Evolutionary conservation across 2,797 vertebrate genomes (phyloP).

Genomic region (Amniataba percoides): DNA sequence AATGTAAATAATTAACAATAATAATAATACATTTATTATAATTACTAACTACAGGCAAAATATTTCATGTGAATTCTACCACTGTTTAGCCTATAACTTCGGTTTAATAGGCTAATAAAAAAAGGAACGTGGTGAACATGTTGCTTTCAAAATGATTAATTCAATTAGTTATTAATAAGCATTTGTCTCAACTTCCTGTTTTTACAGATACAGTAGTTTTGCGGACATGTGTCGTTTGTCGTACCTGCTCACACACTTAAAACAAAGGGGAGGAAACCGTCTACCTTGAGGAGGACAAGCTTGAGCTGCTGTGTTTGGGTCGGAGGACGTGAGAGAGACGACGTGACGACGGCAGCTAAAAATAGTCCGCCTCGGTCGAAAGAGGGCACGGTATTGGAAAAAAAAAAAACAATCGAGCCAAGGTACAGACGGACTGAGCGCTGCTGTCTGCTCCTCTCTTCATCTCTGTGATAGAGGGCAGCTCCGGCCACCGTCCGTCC

Average conservation of each 20-base stretch:
- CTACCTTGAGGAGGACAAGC: conserved; percentile 33
- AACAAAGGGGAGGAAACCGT: neutral
- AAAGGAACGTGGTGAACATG: neutral
- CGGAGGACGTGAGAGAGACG: conserved; percentile 64
- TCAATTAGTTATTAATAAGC: no score
- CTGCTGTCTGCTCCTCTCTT: conserved; percentile 36
- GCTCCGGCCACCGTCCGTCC: conserved; percentile 34
- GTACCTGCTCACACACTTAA: neutral
- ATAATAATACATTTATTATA: neutral
- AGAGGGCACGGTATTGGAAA: conserved; percentile 61
- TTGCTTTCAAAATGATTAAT: no score
- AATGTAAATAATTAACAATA: no score
- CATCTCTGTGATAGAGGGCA: conserved; percentile 45
- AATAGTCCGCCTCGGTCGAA: conserved; percentile 81
- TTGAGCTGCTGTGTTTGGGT: conserved; percentile 51
- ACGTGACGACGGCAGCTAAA: conserved; percentile 85
- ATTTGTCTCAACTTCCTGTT: no score
- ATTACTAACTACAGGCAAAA: neutral
- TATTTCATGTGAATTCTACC: neutral
- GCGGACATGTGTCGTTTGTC: neutral
- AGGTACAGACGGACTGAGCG: conserved; percentile 58
- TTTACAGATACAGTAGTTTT: neutral
- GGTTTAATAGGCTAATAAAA: neutral
- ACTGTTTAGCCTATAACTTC: neutral
- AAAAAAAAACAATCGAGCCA: conserved; percentile 24